Conservation (phyloP, 2,113 vertebrate genomes). For the Corythornis cristatus region DNA sequence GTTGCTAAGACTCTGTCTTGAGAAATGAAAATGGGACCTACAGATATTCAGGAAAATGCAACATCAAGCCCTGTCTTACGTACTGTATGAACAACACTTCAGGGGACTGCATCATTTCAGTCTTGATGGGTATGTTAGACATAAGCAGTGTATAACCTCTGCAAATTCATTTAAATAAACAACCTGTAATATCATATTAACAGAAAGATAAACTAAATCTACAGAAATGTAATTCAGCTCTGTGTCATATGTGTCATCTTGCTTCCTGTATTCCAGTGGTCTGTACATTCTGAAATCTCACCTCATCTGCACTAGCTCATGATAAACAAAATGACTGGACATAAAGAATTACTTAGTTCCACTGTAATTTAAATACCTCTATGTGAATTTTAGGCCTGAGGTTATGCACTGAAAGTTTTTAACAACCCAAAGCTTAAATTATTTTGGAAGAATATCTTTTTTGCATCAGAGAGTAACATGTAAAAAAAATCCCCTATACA, state of each 20-base stretch:
- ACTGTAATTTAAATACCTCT: background rate
- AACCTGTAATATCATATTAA: background rate
- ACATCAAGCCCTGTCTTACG: background rate
- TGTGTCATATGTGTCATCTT: background rate
- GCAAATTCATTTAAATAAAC: background rate
- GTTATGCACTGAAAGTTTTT: constrained; percentile 26
- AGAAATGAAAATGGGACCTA: background rate
- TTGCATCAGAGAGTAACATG: background rate
- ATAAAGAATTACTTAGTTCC: background rate
- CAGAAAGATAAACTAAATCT: background rate
- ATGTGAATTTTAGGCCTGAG: background rate
- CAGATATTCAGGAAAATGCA: background rate
- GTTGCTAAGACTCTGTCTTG: background rate
- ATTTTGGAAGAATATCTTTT: constrained; percentile 4
- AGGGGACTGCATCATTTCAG: background rate
- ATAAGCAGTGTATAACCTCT: background rate
- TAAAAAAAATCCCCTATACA: constrained; percentile 13
- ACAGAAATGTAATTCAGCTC: background rate
- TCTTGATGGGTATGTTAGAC: background rate
- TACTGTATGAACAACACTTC: background rate
- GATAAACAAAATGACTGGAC: background rate
- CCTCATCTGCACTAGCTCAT: background rate
- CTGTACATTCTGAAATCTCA: background rate
- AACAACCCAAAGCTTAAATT: constrained; percentile 23
- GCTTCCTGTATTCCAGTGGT: background rate